phyloP scores from a whole-genome alignment of 2,888 invertebrate species.

The Malthinus seriepunctatus region DNA sequence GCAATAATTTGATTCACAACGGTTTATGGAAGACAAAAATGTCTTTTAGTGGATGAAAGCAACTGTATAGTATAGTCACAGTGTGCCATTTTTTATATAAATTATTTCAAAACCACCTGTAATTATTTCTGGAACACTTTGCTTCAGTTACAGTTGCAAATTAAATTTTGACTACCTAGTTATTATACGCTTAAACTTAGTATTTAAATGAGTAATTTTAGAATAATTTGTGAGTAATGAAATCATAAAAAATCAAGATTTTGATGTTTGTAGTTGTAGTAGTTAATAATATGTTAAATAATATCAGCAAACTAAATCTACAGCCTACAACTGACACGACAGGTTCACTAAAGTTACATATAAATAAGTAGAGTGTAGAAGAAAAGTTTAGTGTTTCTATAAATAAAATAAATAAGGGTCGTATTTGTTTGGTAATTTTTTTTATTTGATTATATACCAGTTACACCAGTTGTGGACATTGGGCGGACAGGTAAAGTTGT shows the following conservation, averaged over 20 bases:
- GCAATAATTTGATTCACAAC: too few relatives aligned
- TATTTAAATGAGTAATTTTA: too few relatives aligned
- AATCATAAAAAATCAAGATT: not conserved
- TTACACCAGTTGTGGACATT: slow-evolving; percentile 12
- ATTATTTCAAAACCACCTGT: too few relatives aligned
- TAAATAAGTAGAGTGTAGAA: slow-evolving; percentile 3
- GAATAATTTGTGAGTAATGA: too few relatives aligned
- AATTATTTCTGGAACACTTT: too few relatives aligned
- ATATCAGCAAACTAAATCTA: slow-evolving; percentile 30
- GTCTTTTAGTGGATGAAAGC: too few relatives aligned
- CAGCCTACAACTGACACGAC: slow-evolving; percentile 31
- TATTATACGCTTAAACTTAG: too few relatives aligned
- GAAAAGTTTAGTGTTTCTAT: slow-evolving; percentile 11
- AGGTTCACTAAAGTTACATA: slow-evolving; percentile 18
- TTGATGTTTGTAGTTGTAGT: slow-evolving; percentile 1
- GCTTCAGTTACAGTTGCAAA: too few relatives aligned
- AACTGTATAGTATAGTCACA: too few relatives aligned
- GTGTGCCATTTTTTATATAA: too few relatives aligned
- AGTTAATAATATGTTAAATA: slow-evolving; percentile 27
- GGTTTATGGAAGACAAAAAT: too few relatives aligned
- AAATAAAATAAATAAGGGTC: slow-evolving; percentile 21
- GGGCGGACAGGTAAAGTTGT: slow-evolving; percentile 14
- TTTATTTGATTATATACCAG: slow-evolving; percentile 15
- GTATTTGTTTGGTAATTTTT: slow-evolving; percentile 11
- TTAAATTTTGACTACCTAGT: too few relatives aligned